Base-by-base conservation (phyloP, 2,113 vertebrate genomes). In the Dascyllus trimaculatus region DNA sequence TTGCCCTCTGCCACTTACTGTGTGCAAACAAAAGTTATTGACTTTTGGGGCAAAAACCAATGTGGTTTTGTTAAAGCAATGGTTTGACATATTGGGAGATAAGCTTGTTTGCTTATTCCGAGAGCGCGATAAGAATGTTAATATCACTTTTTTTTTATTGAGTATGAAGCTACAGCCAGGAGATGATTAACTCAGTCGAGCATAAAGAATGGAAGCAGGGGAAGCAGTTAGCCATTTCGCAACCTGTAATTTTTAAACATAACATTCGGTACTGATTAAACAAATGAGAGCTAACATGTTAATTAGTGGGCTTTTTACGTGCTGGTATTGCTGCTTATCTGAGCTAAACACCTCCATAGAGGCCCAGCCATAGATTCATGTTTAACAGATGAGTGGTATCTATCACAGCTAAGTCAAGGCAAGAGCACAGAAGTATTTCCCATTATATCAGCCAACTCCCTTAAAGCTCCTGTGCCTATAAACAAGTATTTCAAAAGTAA, bases 131-230 rank as follows among this genome's bases (percentile, higher is more conserved):
- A 18, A 62, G 5, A 51, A 15, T 43, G 17, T 29, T 29, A 29
- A 29, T 1, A 29, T 40, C 62, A 21, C 17, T 43, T 43, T 72
- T 24, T n/a, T 38, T n/a, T 22, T 40, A 54, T 61, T 61, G 46
- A 74, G 74, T 70, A 17, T 69, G 14, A 57, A 24, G 64, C 57
- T 63, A 6, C 63, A 65, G 17, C 35, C 21, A 35, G 32, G 48
- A 49, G 11, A 61, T 4, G n/a, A 35, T 57, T 19, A 62, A 40
- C 38, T 43, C 40, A 43, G 40, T 13, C 4, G 11, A 43, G 40
- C 13, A 8, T 43, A 43, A 14, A 43, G 32, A 32, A 56, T 22
- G n/a, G 1, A 61, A 48, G 49, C 14, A 3, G 24, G 3, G 13
- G 17, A 80, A 15, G 49, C 26, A 61, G 5, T 1, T 21, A 58